A percentile compares a stretch with the other conserved stretches of the same genome.
phyloP scores from a whole-genome alignment of 2,888 invertebrate genomes.

The Neocrepidodera transversa region DNA sequence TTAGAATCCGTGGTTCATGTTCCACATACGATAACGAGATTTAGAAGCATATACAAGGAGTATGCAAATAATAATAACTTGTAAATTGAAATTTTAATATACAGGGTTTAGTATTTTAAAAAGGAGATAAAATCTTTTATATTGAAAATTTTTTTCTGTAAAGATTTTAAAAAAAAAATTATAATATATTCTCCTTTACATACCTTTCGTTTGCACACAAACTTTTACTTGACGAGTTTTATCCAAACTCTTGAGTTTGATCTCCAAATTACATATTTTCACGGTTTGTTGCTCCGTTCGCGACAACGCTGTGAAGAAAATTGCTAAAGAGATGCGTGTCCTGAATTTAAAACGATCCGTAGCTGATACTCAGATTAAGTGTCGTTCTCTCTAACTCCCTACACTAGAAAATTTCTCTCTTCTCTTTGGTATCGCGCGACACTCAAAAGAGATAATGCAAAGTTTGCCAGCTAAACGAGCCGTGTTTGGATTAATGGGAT shows the following conservation, averaged over 20 bases:
- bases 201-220: too few relatives aligned
- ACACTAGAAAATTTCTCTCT: not conserved
- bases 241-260: slow-evolving; percentile 21
- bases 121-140: too few relatives aligned
- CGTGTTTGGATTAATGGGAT: not conserved
- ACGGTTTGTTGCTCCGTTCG: slow-evolving; percentile 22
- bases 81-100: too few relatives aligned
- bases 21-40: not conserved
- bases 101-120: too few relatives aligned
- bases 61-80: too few relatives aligned
- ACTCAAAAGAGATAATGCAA: not conserved
- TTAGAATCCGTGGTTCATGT: not conserved
- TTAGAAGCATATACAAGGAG: not conserved
- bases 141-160: too few relatives aligned
- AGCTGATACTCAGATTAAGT: slow-evolving; percentile 22
- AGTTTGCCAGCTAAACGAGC: not conserved
- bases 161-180: too few relatives aligned
- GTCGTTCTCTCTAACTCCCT: not conserved
- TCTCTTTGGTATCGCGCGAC: not conserved
- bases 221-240: slow-evolving; percentile 13
- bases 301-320: slow-evolving; percentile 1
- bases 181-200: too few relatives aligned
- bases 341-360: slow-evolving; percentile 15
- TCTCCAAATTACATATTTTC: slow-evolving; percentile 26
- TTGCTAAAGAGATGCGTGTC: slow-evolving; percentile 21